Percentiles rank a stretch among this genome's conserved stretches.
Conservation (phyloP, 2,113 vertebrate genomes). For the Martes martes region DNA sequence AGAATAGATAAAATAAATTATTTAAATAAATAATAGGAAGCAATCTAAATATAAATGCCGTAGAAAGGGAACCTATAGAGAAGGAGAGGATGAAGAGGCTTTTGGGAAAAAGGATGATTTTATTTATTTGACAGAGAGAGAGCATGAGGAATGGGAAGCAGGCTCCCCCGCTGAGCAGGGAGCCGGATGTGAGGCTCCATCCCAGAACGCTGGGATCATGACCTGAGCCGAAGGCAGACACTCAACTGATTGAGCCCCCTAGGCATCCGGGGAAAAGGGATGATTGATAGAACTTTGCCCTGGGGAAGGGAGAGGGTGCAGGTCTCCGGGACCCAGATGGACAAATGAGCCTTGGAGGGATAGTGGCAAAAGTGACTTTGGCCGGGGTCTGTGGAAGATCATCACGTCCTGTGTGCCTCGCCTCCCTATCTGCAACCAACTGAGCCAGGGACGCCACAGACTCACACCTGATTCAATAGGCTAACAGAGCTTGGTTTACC, state of each 20-base stretch:
- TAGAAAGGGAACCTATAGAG: not conserved
- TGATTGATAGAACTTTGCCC: not conserved
- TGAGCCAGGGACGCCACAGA: not conserved
- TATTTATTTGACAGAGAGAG: too few relatives aligned
- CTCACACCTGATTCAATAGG: not conserved
- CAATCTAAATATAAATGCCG: not conserved
- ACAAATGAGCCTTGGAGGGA: not conserved
- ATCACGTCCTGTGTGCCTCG: too few relatives aligned
- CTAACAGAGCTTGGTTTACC: not conserved
- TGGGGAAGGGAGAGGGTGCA: not conserved
- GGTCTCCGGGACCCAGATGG: not conserved
- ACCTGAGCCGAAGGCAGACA: too few relatives aligned
- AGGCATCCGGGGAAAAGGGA: not conserved
- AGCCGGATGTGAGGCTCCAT: too few relatives aligned
- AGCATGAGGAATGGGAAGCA: too few relatives aligned
- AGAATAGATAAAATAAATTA: not conserved
- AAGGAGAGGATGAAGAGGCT: not conserved
- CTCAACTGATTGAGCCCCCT: too few relatives aligned
- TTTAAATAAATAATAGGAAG: not conserved
- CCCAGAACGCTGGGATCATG: too few relatives aligned
- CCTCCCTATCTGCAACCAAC: not conserved
- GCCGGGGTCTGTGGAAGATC: not conserved
- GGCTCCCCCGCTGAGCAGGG: too few relatives aligned
- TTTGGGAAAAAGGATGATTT: not conserved
- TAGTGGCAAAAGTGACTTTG: not conserved